Evolutionary conservation across 2,888 invertebrate genomes (phyloP).

Genomic region (Ormia ochracea): DNA sequence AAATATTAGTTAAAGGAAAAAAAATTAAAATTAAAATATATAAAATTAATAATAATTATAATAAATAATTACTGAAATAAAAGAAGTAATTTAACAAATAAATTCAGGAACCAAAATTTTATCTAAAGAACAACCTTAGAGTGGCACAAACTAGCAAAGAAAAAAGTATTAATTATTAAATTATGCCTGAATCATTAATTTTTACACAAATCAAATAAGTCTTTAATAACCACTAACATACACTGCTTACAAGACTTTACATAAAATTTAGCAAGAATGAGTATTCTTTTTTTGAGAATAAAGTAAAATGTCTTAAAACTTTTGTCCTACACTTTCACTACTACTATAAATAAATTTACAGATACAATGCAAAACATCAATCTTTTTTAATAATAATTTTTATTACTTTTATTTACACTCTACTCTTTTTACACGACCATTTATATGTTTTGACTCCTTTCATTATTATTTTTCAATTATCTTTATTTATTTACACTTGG

Average conservation of each 20-base stretch:
- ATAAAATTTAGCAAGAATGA: not conserved
- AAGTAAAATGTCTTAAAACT: not conserved
- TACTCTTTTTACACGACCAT: not conserved
- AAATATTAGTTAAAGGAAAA: too few relatives aligned
- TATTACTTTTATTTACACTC: not conserved
- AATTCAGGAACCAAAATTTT: too few relatives aligned
- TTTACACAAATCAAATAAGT: not conserved
- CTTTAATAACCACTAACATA: not conserved
- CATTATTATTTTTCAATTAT: not conserved
- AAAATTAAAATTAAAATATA: too few relatives aligned
- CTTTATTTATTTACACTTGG: slow-evolving; percentile 6
- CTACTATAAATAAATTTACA: not conserved
- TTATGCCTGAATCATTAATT: not conserved
- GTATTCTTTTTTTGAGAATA: not conserved
- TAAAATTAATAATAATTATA: too few relatives aligned
- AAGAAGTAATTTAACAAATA: too few relatives aligned
- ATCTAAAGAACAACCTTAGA: too few relatives aligned
- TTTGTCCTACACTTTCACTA: not conserved
- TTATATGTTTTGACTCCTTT: not conserved
- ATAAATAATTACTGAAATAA: too few relatives aligned
- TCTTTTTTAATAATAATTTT: not conserved
- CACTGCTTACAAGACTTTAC: not conserved
- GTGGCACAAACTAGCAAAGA: slow-evolving; percentile 32
- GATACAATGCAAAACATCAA: not conserved
- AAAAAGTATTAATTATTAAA: too few relatives aligned